Percentiles rank a stretch among this genome's conserved stretches.
phyloP scores from a whole-genome alignment of 2,888 invertebrate species.

The Epinotia nisella region DNA sequence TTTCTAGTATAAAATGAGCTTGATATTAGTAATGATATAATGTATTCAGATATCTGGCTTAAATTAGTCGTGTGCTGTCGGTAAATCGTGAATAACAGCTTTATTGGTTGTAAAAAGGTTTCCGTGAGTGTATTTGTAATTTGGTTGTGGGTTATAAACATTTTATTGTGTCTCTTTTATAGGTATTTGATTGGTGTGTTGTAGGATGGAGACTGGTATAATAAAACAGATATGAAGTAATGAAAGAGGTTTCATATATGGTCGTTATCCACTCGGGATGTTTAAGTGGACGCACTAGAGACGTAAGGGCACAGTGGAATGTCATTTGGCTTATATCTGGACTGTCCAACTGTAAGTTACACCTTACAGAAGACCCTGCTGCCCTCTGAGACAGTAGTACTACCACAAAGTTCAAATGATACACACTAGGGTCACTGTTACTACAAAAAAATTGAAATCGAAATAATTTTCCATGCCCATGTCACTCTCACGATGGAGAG shows the following conservation, averaged over 20 bases:
- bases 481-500: too few relatives aligned
- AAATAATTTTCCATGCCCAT: too few relatives aligned
- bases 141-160: not conserved
- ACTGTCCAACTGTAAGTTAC: too few relatives aligned
- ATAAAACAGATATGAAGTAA: not conserved
- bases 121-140: not conserved
- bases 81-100: not conserved
- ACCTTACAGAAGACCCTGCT: too few relatives aligned
- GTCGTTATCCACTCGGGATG: not conserved
- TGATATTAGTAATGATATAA: not conserved
- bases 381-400: too few relatives aligned
- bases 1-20: not conserved
- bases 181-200: not conserved
- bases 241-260: not conserved
- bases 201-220: not conserved
- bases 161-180: not conserved
- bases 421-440: too few relatives aligned
- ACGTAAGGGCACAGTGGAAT: too few relatives aligned
- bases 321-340: too few relatives aligned
- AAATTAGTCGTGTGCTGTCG: not conserved
- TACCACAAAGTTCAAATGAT: too few relatives aligned
- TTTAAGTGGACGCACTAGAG: not conserved
- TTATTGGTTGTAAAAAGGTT: not conserved
- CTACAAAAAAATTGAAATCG: too few relatives aligned
- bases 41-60: not conserved